These are phyloP conservation scores for Pteruthius melanotis DNA, from an alignment of 2,113 vertebrate species.

Conservation along the genomic window DNA sequence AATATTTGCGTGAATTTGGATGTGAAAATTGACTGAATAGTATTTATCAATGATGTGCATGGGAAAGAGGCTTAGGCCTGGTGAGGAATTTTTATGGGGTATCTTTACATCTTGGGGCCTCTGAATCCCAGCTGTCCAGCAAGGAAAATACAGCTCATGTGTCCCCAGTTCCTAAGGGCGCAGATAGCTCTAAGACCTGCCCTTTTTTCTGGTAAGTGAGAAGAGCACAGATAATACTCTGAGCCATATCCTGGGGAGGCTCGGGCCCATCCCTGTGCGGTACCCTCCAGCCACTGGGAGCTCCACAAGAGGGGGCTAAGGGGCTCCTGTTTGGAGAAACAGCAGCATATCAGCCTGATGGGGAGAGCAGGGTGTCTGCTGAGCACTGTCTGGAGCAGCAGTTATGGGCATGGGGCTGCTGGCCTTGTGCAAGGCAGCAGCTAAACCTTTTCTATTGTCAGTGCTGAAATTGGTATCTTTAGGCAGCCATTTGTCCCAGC, in stretches of 20 bases:
- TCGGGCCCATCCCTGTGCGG: fast-evolving
- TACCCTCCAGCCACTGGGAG: background rate
- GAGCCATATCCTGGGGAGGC: background rate
- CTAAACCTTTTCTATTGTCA: background rate
- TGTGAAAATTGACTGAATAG: background rate
- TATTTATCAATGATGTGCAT: background rate
- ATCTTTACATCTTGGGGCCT: background rate
- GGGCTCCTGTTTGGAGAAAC: background rate
- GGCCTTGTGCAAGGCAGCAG: background rate
- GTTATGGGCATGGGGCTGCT: fast-evolving
- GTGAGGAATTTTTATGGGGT: background rate
- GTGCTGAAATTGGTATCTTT: background rate
- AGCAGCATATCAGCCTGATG: background rate
- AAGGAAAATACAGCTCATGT: background rate
- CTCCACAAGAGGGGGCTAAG: background rate
- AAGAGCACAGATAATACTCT: background rate
- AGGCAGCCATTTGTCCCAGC: background rate
- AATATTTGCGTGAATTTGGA: background rate
- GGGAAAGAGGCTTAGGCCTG: background rate
- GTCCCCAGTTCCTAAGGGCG: background rate
- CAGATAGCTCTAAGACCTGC: background rate
- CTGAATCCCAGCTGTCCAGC: background rate
- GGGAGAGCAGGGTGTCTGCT: background rate
- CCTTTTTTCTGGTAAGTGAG: background rate
- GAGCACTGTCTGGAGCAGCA: background rate